phyloP scores from a whole-genome alignment of 2,797 vertebrate species.

The Sciurus vulgaris region DNA sequence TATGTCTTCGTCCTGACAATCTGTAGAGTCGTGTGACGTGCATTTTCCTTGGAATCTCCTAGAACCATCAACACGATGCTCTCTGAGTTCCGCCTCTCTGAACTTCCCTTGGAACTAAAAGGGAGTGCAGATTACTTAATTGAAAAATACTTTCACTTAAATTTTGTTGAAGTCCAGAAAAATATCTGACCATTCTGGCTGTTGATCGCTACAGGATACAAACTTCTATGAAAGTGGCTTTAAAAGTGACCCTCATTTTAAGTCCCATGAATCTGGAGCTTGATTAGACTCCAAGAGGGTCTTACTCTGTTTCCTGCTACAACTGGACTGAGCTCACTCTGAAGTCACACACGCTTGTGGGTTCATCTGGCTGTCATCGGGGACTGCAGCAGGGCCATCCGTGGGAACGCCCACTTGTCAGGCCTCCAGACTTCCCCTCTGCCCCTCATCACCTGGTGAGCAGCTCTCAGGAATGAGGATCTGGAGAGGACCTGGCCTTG shows the following conservation, averaged over 20 bases:
- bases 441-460: neutral
- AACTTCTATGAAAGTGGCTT: neutral
- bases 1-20: neutral
- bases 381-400: neutral
- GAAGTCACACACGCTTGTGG: neutral
- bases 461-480: neutral
- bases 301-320: neutral
- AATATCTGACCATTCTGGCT: neutral
- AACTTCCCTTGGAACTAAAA: neutral
- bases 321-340: neutral
- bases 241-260: neutral
- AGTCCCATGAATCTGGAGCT: too few species aligned
- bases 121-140: slow-evolving; percentile 20
- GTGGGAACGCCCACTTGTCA: fast-evolving
- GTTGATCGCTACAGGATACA: too few species aligned
- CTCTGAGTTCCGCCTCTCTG: neutral
- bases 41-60: neutral
- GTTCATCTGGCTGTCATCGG: neutral
- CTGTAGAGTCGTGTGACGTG: neutral
- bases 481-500: neutral
- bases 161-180: slow-evolving; percentile 63
- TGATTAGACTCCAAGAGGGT: neutral
- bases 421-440: neutral
- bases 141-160: slow-evolving; percentile 42
- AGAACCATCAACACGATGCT: neutral